Base-by-base conservation (phyloP, 2,797 vertebrate genomes). In the Taenioides sp. region DNA sequence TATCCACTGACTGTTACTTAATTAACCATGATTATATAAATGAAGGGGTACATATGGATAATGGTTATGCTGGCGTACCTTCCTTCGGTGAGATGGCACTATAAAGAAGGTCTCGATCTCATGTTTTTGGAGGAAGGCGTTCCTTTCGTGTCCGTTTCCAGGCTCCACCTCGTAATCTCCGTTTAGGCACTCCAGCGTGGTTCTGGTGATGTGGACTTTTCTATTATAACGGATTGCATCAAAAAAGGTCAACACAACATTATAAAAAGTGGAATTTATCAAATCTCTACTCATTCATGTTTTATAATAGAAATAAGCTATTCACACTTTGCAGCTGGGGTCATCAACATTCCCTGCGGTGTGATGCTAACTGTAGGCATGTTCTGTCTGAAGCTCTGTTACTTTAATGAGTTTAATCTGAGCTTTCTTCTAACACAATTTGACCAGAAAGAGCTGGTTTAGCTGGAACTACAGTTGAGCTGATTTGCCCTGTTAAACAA, bases 161-260 rank as follows among this genome's bases (percentile, higher is more conserved):
- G 97, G 96, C 80, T 99, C 98, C 82, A 99, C 98, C 91, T 99
- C 98, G 0, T 98, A 99, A 94, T 98, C 98, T 52, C 97, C 98
- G 2, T 99, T 98, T 85, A 99, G 84, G 91, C 97, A 98, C 69
- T 98, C 95, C 84, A 99, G 93, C 34, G 98, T 98, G 63, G 96
- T 95, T 90, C 93, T 94, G 22, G 97, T 99, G 91, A 99, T 96
- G 86, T 99, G 97, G 82, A 99, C 97, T 91, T 98, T 99, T 78
- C 98, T 58, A 43, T 47, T 69, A 67, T 5, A 10, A 61, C 9
- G 7, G 34, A 37, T 37, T 37, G 34, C 34, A 58, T 14, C 23
- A 58, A 23, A 10, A 58, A 12, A n/a, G 52, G 7, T 54, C 52
- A n/a, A 54, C 52, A 20, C n/a, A 54, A 4, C 20, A 7, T 54